Conservation (phyloP, 1,140 invertebrate genomes). For the Patella vulgata region DNA sequence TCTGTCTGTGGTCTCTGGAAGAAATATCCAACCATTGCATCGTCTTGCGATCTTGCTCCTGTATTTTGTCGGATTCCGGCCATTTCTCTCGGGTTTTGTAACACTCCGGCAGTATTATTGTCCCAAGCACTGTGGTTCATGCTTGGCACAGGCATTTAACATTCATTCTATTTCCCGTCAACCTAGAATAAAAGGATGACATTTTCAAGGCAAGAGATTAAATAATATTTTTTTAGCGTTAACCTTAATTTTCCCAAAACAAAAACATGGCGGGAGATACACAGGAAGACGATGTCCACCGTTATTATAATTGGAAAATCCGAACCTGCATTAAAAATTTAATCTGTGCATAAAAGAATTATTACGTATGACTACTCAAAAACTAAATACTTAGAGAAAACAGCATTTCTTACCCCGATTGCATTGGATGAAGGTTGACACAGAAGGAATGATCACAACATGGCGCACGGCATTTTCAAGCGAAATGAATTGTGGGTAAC, state of each 20-base stretch:
- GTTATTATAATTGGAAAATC: not conserved
- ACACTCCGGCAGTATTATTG: slow-evolving; percentile 53
- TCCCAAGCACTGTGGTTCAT: slow-evolving; percentile 62
- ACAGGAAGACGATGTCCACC: slow-evolving; percentile 26
- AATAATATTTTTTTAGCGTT: no score
- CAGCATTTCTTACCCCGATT: slow-evolving; percentile 43
- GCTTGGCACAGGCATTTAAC: slow-evolving; percentile 54
- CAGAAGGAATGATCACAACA: slow-evolving; percentile 21
- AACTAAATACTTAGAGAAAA: slow-evolving; percentile 19
- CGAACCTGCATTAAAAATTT: not conserved
- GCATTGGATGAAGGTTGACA: slow-evolving; percentile 45
- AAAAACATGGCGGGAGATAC: slow-evolving; percentile 47
- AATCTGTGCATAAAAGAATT: slow-evolving; percentile 11
- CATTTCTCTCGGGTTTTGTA: slow-evolving; percentile 37
- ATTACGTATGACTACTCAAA: not conserved
- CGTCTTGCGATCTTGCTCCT: slow-evolving; percentile 74
- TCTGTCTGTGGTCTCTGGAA: slow-evolving; percentile 84
- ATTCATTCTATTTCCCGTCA: slow-evolving; percentile 49
- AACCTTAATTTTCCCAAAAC: no score
- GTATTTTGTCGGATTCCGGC: slow-evolving; percentile 39
- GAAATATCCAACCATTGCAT: slow-evolving; percentile 87
- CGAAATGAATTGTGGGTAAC: slow-evolving; percentile 41
- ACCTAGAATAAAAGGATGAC: slow-evolving; percentile 14
- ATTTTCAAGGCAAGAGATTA: slow-evolving; percentile 11
- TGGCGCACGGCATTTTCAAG: slow-evolving; percentile 35